These are phyloP conservation scores for Synanceia verrucosa DNA, from an alignment of 2,797 vertebrate species.

Conservation along the genomic window DNA sequence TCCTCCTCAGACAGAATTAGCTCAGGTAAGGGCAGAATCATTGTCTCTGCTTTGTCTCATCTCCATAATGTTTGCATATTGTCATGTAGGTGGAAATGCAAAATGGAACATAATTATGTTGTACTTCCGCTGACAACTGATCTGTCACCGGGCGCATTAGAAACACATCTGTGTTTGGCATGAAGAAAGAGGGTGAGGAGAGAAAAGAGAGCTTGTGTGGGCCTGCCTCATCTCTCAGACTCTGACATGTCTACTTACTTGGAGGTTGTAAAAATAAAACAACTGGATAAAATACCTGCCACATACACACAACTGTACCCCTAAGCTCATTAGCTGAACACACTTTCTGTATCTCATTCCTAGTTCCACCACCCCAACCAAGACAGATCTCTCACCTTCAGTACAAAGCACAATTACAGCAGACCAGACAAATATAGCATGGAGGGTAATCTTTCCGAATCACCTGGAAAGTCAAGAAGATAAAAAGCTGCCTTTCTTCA, in stretches of 20 bases:
- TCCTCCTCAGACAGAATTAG: conserved; percentile 68
- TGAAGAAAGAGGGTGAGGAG: conserved; percentile 27
- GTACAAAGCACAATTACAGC: conserved; percentile 58
- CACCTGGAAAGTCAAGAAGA: conserved; percentile 66
- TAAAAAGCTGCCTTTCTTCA: conserved; percentile 30
- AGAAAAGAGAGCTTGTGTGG: conserved; percentile 59
- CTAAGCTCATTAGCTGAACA: conserved; percentile 72
- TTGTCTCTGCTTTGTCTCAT: conserved; percentile 66
- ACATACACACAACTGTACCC: conserved; percentile 42
- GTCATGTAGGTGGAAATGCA: conserved; percentile 66
- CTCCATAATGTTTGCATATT: conserved; percentile 67
- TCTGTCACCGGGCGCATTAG: conserved; percentile 69
- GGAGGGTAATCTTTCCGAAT: conserved; percentile 65
- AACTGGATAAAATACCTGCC: conserved; percentile 45
- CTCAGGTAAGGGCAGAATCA: conserved; percentile 65
- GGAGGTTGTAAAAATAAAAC: conserved; percentile 58
- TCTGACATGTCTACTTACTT: conserved; percentile 72
- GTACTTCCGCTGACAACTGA: conserved; percentile 70
- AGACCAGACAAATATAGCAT: conserved; percentile 59
- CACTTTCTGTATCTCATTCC: conserved; percentile 48
- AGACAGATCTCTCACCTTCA: conserved; percentile 54
- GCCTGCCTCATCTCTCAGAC: conserved; percentile 69
- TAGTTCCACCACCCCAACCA: conserved; percentile 31
- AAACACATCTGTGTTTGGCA: conserved; percentile 37
- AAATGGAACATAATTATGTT: conserved; percentile 79